Evolutionary conservation across 2,888 invertebrate species (phyloP), one percentile per base, ranked within the genome.

Genomic region (Diplazon laetatorius): DNA sequence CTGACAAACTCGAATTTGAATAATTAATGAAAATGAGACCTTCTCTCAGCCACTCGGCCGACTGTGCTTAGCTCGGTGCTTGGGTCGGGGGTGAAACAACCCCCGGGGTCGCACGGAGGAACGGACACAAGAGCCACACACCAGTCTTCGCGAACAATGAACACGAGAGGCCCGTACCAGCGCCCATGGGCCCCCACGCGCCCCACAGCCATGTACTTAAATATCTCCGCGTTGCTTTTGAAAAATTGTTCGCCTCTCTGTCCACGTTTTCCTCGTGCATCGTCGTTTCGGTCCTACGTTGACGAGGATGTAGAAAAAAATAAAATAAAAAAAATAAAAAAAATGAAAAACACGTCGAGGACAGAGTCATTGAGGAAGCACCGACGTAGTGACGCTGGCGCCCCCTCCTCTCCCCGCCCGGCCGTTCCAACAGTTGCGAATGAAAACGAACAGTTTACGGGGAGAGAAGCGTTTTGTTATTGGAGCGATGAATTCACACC

Each of bases 141-240:
- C 84, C 83, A 85, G 84, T 85, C 86, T 85, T 83, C 83, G 84
- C 76, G 89, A 90, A 90, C 90, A 90, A 90, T 89, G 89, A 88
- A 89, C 85, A 87, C 82, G 84, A 88, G 89, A 87, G 88, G 88
- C 87, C 86, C 86, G 89, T 87, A 86, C 85, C 84, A 89, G 84
- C 87, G 90, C 91, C 90, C 89, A 87, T 87, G 89, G 90, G n/a
- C n/a, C n/a, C n/a, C 89, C 87, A 90, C 86, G 85, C 85, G 87
- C 87, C 89, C 86, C 83, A 81, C 86, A 87, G 89, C 85, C 86
- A 71, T 87, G 87, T 87, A 88, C 89, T 90, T 89, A 89, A n/a
- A 87, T 85, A 71, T 70, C 70, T 66, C 14, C 14, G 84, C 83
- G 85, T 87, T 86, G 88, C 85, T 89, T 87, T 90, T 84, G 83